Evolutionary conservation across 2,888 invertebrate genomes (phyloP).

Genomic region (Tiliacea aurago): DNA sequence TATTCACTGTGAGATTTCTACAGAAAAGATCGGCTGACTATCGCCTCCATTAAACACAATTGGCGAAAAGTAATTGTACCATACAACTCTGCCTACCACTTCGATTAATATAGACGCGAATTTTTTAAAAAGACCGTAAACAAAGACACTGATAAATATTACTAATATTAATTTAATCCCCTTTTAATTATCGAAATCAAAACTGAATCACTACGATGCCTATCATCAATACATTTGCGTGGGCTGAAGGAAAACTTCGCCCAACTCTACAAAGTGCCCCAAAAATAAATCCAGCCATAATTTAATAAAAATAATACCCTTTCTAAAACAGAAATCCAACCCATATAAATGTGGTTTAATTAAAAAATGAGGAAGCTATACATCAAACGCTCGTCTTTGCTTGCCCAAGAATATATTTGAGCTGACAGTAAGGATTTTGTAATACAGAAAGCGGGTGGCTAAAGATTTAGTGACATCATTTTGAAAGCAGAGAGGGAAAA

Average conservation of each 20-base stretch:
- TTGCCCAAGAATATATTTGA: slow-evolving; percentile 56
- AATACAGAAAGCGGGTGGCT: slow-evolving; percentile 4
- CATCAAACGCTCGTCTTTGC: slow-evolving; percentile 52
- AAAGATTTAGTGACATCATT: background rate
- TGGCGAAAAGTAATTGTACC: background rate
- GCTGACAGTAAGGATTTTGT: slow-evolving; percentile 38
- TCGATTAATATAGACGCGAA: background rate
- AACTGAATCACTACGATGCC: slow-evolving; percentile 28
- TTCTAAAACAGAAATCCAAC: slow-evolving; percentile 56
- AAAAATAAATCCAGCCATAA: slow-evolving; percentile 40
- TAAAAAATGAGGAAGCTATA: slow-evolving; percentile 62
- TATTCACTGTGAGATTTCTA: too few relatives aligned
- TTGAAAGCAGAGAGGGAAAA: background rate
- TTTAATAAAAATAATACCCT: slow-evolving; percentile 40
- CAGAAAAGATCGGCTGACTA: too few relatives aligned
- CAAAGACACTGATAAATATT: slow-evolving; percentile 30
- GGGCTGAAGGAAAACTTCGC: slow-evolving; percentile 33
- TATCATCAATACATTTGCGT: slow-evolving; percentile 25
- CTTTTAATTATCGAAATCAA: slow-evolving; percentile 34
- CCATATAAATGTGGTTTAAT: slow-evolving; percentile 66
- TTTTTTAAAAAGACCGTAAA: background rate
- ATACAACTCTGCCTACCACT: background rate
- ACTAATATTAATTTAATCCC: slow-evolving; percentile 20
- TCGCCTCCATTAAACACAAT: background rate
- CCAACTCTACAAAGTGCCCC: slow-evolving; percentile 18